Conservation (phyloP, 1,140 invertebrate genomes). For the Anastrepha ludens region DNA sequence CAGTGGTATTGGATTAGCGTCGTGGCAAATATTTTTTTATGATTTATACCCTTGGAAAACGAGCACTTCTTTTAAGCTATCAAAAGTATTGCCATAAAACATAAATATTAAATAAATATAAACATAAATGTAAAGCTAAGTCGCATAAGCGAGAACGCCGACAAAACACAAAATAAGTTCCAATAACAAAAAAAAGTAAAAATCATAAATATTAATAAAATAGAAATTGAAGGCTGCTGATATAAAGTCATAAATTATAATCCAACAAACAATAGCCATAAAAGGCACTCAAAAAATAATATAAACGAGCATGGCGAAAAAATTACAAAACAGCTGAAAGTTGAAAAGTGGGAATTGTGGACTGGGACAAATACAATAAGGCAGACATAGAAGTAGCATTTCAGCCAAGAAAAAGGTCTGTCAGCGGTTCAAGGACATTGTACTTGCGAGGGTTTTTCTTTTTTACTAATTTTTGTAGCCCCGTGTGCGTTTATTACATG, state of each 20-base stretch:
- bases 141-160: not conserved
- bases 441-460: not conserved
- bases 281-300: not conserved
- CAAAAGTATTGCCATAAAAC: too few species aligned
- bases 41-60: too few species aligned
- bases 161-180: not conserved
- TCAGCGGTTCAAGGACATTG: not conserved
- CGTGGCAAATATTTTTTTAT: too few species aligned
- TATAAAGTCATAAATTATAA: constrained; percentile 49
- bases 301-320: not conserved
- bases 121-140: too few species aligned
- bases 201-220: constrained; percentile 36
- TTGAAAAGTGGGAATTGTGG: not conserved
- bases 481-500: too few species aligned
- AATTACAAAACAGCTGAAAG: not conserved
- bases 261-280: constrained; percentile 21
- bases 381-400: not conserved
- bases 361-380: not conserved
- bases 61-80: too few species aligned
- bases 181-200: not conserved
- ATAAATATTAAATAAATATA: too few species aligned
- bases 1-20: too few species aligned
- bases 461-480: too few species aligned
- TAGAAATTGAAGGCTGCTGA: constrained; percentile 26
- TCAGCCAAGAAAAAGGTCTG: not conserved